Conservation (phyloP, 92 coral and sea anemone species). For the Porites rus region DNA sequence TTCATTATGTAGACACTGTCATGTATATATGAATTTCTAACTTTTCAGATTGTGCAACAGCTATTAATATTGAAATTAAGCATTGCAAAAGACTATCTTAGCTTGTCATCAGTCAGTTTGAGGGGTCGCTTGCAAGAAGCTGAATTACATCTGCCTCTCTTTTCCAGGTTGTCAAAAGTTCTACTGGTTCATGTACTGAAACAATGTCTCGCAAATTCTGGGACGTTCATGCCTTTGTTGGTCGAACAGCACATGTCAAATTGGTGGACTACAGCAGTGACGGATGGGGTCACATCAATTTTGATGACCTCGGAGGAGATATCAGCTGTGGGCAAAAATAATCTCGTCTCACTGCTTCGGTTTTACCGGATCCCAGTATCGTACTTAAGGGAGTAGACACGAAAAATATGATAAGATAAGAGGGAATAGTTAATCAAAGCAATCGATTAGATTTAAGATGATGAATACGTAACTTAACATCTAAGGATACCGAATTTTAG, state of each 20-base stretch:
- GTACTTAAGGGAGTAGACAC: too few relatives aligned
- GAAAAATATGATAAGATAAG: too few relatives aligned
- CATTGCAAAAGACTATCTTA: background rate
- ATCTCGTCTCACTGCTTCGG: background rate
- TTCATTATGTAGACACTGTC: too few relatives aligned
- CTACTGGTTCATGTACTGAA: background rate
- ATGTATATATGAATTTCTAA: too few relatives aligned
- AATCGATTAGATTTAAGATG: too few relatives aligned
- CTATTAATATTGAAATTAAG: too few relatives aligned
- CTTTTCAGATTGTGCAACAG: too few relatives aligned
- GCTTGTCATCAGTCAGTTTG: background rate
- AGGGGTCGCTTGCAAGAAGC: background rate
- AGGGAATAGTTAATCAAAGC: too few relatives aligned
- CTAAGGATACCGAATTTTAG: too few relatives aligned
- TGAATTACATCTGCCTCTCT: background rate
- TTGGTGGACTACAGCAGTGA: background rate
- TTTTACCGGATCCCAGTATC: background rate
- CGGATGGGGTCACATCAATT: background rate
- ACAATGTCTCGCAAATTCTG: background rate
- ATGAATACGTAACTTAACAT: too few relatives aligned
- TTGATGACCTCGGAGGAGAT: background rate
- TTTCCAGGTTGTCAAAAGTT: background rate
- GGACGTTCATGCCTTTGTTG: background rate
- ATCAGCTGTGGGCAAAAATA: background rate
- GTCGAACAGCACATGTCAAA: background rate